Evolutionary conservation across 1,140 invertebrate species (phyloP), one percentile per base, ranked within the genome.

Genomic region (Copidosoma floridanum): DNA sequence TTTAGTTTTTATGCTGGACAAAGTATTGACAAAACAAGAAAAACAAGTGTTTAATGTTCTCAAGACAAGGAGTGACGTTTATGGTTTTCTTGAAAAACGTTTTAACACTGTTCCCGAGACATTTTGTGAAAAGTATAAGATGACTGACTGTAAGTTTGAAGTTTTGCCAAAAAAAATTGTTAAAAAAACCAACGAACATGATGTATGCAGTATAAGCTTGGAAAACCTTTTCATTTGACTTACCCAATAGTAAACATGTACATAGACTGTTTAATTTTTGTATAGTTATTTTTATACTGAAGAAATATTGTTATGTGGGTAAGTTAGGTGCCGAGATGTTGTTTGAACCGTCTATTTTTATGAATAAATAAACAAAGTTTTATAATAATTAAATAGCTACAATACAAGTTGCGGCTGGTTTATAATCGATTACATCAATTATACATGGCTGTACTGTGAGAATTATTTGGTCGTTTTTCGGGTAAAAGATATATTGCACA

Each of bases 1-100:
- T 81, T 82, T 97, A 50, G 91, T 93, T 43, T 95, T 94, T 72
- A 98, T 98, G 95, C 79, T 93, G 65, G 91, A 94, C 74, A 90
- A 89, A 77, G 71, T 89, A 38, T 80, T 95, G 61, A 81, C 85
- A 5, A 89, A 86, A 65, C 75, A 83, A 46, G 84, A 92, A 69
- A 86, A 89, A 65, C 74, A 84, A 63, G 76, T 87, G 48, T 95
- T 96, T 72, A 97, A 96, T 81, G 84, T 84, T 63, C 79, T 96
- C 23, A 85, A 83, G 58, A 86, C 81, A 61, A 88, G 86, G 65
- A 74, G 85, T 52, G 81, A 84, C 61, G 89, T 95, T 3, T 80
- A 93, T 44, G 75, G 86, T 23, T 95, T 88, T 82, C 77, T 96
- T 58, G 66, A 83, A 35, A 69, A 84, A 44, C 74, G 85, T 73